Base-by-base conservation (phyloP, 2,888 invertebrate genomes). In the Eupithecia pulchellata region DNA sequence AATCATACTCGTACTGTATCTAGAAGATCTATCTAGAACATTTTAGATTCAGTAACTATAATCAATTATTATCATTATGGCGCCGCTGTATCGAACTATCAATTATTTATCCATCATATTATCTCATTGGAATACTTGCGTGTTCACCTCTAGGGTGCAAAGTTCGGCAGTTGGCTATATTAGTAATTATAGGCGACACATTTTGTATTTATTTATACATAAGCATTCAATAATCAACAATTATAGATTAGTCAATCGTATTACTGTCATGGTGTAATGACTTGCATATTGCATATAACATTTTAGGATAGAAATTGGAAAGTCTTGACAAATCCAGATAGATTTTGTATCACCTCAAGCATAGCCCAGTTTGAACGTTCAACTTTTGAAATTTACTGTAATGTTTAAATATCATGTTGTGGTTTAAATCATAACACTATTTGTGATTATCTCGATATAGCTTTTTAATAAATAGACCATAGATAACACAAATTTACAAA, bases 1-100 rank as follows among this genome's bases (percentile, higher is more conserved):
- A 79, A 74, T 79, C 78, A 73, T 77, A 77, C 66, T 69, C 76
- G 82, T 81, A 82, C 83, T 83, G 81, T 85, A 82, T 80, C 82
- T 86, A 84, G 82, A 78, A 82, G 81, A 83, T 80, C 9, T 39
- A 81, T 80, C 82, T 86, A 84, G 82, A 78, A 82, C 81, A 83
- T 80, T 76, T 86, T 81, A 85, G 80, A 82, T 80, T 84, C 82
- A 70, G 72, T 81, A 79, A 78, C 77, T 84, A 80, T 82, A 81
- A 78, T 82, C 84, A 84, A 84, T 83, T 82, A 83, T 77, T 82
- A 78, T 75, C 74, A 69, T 78, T 72, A 76, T 62, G 42, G 69
- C 32, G 74, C 74, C 75, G 69, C 77, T 76, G 77, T 73, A 61
- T 72, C 71, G 72, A 68, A 75, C 66, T 52, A 68, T 72, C 66